Conservation (phyloP, 92 coral and sea anemone species). For the Paramuricea clavata region DNA sequence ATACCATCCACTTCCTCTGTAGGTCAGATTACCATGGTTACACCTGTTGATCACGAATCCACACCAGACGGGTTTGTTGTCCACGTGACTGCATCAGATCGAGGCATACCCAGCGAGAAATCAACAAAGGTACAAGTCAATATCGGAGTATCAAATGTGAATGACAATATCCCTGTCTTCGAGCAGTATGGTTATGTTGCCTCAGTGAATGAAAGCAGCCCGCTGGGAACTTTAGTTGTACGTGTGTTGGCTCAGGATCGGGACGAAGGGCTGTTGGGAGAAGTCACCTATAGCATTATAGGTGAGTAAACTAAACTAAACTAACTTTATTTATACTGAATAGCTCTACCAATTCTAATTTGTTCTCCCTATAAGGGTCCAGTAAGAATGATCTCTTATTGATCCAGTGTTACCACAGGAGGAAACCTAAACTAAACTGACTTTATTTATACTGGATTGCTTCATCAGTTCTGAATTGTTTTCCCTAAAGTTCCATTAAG, state of each 20-base stretch:
- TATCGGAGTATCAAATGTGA: conserved; percentile 87
- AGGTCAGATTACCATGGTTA: conserved; percentile 81
- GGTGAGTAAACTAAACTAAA: conserved; percentile 50
- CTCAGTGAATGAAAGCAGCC: conserved; percentile 78
- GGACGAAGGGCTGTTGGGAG: conserved; percentile 91
- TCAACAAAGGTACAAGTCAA: conserved; percentile 79
- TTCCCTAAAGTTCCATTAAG: neutral
- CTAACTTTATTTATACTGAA: no score
- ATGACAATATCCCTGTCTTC: conserved; percentile 89
- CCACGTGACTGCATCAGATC: conserved; percentile 83
- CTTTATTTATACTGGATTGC: neutral
- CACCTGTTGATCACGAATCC: conserved; percentile 86
- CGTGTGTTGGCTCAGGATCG: conserved; percentile 83
- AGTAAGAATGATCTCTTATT: neutral
- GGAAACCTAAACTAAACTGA: neutral
- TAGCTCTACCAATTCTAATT: neutral
- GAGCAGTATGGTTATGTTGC: conserved; percentile 86
- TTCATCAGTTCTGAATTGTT: neutral
- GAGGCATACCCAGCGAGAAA: conserved; percentile 87
- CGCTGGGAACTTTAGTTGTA: conserved; percentile 67
- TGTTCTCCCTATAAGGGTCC: neutral
- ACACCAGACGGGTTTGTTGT: conserved; percentile 85
- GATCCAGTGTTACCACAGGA: neutral
- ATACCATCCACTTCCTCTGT: neutral
- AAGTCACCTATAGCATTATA: conserved; percentile 76